Evolutionary conservation across 2,113 vertebrate genomes (phyloP).

Genomic region (Nettapus auritus): DNA sequence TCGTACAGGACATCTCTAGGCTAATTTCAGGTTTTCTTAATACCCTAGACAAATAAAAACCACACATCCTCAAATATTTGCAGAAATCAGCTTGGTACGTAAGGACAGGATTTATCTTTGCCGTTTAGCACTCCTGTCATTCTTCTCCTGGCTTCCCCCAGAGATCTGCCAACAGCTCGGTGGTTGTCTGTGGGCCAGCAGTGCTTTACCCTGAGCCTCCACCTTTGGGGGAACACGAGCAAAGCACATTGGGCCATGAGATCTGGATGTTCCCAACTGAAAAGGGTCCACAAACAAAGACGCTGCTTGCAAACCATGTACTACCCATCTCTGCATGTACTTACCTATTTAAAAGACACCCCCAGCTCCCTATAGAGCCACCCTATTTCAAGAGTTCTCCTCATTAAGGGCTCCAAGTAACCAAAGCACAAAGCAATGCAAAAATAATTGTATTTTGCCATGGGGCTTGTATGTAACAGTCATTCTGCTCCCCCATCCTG

Average conservation of each 20-base stretch:
- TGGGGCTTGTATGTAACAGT: too few species aligned
- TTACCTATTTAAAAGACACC: neutral
- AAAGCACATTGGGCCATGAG: neutral
- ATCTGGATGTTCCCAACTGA: neutral
- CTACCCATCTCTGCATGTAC: neutral
- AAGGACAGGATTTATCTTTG: neutral
- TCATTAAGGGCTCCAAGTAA: neutral
- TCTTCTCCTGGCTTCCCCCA: neutral
- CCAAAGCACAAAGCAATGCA: neutral
- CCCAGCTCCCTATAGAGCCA: neutral
- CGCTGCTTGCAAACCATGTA: neutral
- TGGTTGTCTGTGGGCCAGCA: neutral
- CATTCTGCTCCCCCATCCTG: neutral
- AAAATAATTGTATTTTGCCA: neutral
- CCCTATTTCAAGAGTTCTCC: neutral
- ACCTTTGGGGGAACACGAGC: neutral
- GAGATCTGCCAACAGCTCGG: neutral
- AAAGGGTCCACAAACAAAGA: neutral
- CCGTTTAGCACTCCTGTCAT: neutral
- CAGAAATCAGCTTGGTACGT: neutral
- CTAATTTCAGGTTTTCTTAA: neutral
- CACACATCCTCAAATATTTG: fast-evolving
- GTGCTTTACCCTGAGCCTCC: neutral
- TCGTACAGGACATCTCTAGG: neutral
- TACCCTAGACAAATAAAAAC: neutral